Evolutionary conservation across 2,113 vertebrate genomes (phyloP), one percentile per base, ranked within the genome.

Genomic region (Zosterops hypoxanthus): DNA sequence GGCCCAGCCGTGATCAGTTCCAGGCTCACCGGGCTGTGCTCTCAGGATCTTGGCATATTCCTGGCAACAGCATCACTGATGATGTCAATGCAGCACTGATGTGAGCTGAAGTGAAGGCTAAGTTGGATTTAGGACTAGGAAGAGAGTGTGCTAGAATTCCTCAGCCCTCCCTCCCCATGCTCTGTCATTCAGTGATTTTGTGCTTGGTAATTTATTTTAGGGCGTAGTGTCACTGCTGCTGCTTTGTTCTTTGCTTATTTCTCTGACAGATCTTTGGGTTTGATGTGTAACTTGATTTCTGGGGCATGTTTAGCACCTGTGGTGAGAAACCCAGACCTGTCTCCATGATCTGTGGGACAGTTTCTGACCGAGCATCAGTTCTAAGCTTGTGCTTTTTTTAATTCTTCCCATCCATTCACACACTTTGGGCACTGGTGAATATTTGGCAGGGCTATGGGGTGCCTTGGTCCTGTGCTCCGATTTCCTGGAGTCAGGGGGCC

Each of bases 401-500:
- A 16, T 90, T 70, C 4, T 47, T 55, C 36, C 13, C 20, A 16
- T 88, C 36, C 16, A 8, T 42, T 86, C 53, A 16, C 5, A 2
- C 26, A 5, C 9, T 90, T 3, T 55, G 46, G 36, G 14, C 13
- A 4, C 20, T 53, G 41, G 8, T 60, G 69, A 44, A 34, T 84
- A 52, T 33, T 44, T 66, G 39, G 2, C 11, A 22, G 78, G 46
- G 19, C 13, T 70, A 16, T 5, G 29, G 52, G 23, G 14, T 86
- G 34, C 28, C 39, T 64, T 6, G 4, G 34, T 50, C 25, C 77
- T 88, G 59, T 83, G 29, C 34, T 94, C 66, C 71, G 17, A 12
- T 76, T 86, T 63, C 20, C 52, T 96, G 24, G 85, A 92, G 84
- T 95, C 87, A 94, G 95, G 60, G 93, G 69, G 96, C 96, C 96